Percentiles rank a stretch among this genome's conserved stretches.
These are phyloP conservation scores for Scolopax mira DNA, from an alignment of 2,113 vertebrate species.

Conservation along the genomic window DNA sequence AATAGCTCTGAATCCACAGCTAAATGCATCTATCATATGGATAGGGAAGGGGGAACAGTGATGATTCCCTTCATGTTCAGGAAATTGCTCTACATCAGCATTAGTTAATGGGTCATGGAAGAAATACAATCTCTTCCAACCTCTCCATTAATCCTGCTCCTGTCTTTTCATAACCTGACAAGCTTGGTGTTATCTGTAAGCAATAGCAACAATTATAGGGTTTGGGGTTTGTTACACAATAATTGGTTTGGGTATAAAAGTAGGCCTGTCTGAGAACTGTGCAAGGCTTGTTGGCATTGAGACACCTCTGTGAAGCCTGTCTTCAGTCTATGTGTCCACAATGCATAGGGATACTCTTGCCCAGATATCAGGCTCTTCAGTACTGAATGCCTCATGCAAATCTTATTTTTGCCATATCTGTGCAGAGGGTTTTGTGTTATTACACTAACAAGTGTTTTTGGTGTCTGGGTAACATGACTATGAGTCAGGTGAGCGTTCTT, in stretches of 20 bases:
- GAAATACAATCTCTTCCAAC: background rate
- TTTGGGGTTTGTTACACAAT: background rate
- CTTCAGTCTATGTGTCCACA: background rate
- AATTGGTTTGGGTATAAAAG: background rate
- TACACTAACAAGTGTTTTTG: background rate
- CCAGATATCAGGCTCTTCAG: background rate
- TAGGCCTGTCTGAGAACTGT: background rate
- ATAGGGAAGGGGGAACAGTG: background rate
- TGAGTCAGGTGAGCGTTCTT: background rate
- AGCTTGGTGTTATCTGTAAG: background rate
- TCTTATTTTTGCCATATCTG: background rate
- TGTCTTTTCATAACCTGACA: background rate
- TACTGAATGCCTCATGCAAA: background rate
- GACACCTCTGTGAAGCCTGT: background rate
- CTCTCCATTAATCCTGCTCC: background rate
- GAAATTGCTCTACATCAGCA: background rate
- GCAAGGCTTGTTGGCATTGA: background rate
- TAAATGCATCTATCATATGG: background rate
- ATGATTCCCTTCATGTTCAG: background rate
- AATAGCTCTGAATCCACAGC: background rate
- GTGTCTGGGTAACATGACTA: background rate
- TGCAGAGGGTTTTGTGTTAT: background rate
- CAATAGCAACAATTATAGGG: background rate
- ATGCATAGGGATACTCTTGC: background rate
- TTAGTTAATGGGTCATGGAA: background rate